These are phyloP conservation scores for Drosophila melanogaster DNA, from an alignment of 1,140 invertebrate genomes.

Conservation along the genomic window DNA sequence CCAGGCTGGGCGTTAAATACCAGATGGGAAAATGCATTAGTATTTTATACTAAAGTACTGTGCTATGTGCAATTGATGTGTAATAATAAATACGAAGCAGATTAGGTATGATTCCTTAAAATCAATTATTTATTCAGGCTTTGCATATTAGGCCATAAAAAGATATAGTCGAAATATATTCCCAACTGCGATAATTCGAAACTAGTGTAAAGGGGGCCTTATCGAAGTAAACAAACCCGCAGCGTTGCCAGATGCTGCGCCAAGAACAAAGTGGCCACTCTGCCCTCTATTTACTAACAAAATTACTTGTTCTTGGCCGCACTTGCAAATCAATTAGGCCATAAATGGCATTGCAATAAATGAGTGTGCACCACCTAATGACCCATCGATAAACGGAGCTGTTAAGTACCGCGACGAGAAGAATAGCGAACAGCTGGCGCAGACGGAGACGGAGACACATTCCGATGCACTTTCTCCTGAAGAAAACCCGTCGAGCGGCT, in stretches of 20 bases:
- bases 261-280: background rate
- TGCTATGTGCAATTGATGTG: too few species aligned
- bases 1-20: constrained; percentile 28
- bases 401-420: background rate
- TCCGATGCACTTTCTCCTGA: constrained; percentile 75
- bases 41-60: constrained; percentile 8
- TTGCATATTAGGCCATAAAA: too few species aligned
- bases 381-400: constrained; percentile 18
- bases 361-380: constrained; percentile 23
- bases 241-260: constrained; percentile 2
- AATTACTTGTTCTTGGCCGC: constrained; percentile 18
- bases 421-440: constrained; percentile 25
- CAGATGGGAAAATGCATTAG: background rate
- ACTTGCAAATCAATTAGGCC: constrained; percentile 24
- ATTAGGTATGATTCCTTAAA: too few species aligned
- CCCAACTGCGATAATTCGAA: background rate
- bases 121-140: too few species aligned
- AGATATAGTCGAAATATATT: too few species aligned
- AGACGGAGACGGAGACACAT: constrained; percentile 46
- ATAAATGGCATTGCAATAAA: constrained; percentile 10
- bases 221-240: constrained; percentile 42
- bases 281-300: constrained; percentile 22
- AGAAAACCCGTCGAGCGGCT: constrained; percentile 75
- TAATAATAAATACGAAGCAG: too few species aligned
- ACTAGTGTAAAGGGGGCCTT: background rate